Evolutionary conservation across 2,888 invertebrate species (phyloP).

Genomic region (Drosophila mimetica): DNA sequence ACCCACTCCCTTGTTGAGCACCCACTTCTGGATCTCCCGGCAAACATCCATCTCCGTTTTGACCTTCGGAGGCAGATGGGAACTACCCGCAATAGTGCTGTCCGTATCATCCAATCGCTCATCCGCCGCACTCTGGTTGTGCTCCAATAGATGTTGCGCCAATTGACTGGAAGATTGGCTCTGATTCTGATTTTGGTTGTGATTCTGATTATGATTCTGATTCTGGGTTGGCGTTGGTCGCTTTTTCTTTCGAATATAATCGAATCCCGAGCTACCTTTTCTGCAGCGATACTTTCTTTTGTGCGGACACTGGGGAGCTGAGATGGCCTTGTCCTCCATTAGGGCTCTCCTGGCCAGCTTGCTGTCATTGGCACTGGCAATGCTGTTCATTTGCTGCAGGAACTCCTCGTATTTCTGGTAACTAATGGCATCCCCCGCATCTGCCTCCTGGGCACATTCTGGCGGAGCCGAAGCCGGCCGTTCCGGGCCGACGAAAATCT

Average conservation of each 20-base stretch:
- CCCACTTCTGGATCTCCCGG: slow-evolving; percentile 94
- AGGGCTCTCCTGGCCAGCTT: slow-evolving; percentile 47
- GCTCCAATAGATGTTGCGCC: slow-evolving; percentile 20
- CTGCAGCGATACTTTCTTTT: slow-evolving; percentile 80
- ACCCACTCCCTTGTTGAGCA: slow-evolving; percentile 96
- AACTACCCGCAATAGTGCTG: slow-evolving; percentile 69
- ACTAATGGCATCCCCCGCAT: slow-evolving; percentile 58
- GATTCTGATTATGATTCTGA: slow-evolving; percentile 3
- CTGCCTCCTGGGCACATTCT: slow-evolving; percentile 78
- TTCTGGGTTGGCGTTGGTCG: slow-evolving; percentile 85
- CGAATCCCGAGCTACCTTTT: slow-evolving; percentile 87
- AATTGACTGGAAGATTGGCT: slow-evolving; percentile 9
- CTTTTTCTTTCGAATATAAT: slow-evolving; percentile 95
- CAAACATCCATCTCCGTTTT: slow-evolving; percentile 88
- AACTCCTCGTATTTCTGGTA: slow-evolving; percentile 83
- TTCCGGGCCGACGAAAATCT: slow-evolving; percentile 90
- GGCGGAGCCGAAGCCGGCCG: slow-evolving; percentile 93
- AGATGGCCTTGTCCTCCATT: slow-evolving; percentile 14
- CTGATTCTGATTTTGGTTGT: slow-evolving; percentile 2
- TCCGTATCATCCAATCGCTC: slow-evolving; percentile 67
- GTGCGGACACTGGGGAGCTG: slow-evolving; percentile 49
- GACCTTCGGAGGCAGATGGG: slow-evolving; percentile 55
- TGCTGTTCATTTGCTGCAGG: slow-evolving; percentile 81
- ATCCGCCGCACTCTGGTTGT: slow-evolving; percentile 45
- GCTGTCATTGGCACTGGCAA: slow-evolving; percentile 74